Base-by-base conservation (phyloP, 2,888 invertebrate genomes). In the Brachylomia viminalis region DNA sequence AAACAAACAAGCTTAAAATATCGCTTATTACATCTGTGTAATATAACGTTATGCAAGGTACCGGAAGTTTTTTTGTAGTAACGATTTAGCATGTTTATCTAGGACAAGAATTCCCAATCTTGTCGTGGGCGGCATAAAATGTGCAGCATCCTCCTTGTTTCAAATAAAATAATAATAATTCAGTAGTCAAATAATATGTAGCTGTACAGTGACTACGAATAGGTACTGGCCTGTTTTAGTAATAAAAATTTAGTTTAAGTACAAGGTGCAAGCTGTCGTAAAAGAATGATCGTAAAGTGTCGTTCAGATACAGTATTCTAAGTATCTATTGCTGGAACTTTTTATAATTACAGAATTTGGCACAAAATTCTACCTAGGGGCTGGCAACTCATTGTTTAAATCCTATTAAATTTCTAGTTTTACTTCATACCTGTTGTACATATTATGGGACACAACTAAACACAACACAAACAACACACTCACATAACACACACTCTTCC, bases 1-100 rank as follows among this genome's bases (percentile, higher is more conserved):
- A 74, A 79, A 67, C 75, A 79, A 79, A 79, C 80, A 67, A 67
- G 66, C n/a, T 75, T 67, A 80, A 62, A 33, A 74, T 73, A 80
- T 59, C 52, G 15, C 80, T 52, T 79, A 79, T 79, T 78, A 72
- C 65, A 52, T 65, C 20, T 65, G 49, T 58, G 15, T 30, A 79
- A 79, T 58, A 30, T 59, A 54, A 72, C n/a, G 80, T 78, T 73
- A 72, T 59, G 80, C 15, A 78, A 78, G 38, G 23, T 54, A 10
- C 23, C 45, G 58, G 52, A 80, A 30, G 64, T 38, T 15, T 45
- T 61, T 62, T 56, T 56, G 38, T 20, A 54, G 15, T 42, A 27
- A 33, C 7, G 6, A 45, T 65, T 65, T 45, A 20, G 47, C 30
- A 6, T 42, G 1, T 49, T 70, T 49, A 42, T 56, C 52, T 79